Base-by-base conservation (phyloP, 2,113 vertebrate genomes). In the Motacilla tschutschensis region DNA sequence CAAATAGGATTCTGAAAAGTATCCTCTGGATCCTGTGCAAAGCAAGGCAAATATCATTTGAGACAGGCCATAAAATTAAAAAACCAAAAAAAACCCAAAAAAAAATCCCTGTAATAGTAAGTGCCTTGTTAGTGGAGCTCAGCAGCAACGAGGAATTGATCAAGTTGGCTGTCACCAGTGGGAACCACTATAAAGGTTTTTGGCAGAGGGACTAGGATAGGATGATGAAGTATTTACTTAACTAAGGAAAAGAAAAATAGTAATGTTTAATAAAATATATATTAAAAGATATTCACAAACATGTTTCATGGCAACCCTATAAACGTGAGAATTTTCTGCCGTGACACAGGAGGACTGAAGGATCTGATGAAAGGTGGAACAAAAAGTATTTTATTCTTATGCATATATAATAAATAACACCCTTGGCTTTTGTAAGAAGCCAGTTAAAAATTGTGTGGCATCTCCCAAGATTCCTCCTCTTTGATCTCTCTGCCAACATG, bases 401-500 rank as follows among this genome's bases (percentile, higher is more conserved):
- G 40, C 44, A 60, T 67, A n/a, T 75, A 41, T 46, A 83, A 85
- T 35, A 79, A 88, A 86, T 79, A 76, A 43, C 33, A 35, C 31
- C 66, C 79, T 84, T 58, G 33, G 28, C 76, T 93, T 92, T 91
- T 74, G 50, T 88, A 88, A 84, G 69, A 90, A 89, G 62, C 44
- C 81, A 82, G 59, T 88, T 79, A 67, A 92, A 86, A 91, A 85
- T 41, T 79, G 79, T 63, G 77, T 86, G 87, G 87, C 90, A 91
- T 88, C 84, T 93, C 57, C 72, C 64, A 80, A 73, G 69, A 90
- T 91, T 85, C 62, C 13, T 93, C 28, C 41, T 74, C 89, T 93
- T 94, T 94, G 93, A 89, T 91, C 65, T 79, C 73, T 57, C 80
- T 93, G 91, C 91, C 91, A 94, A 60, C 69, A 66, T 66, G 78